Conservation (phyloP, 2,888 invertebrate species). For the Mesoligia furuncula region DNA sequence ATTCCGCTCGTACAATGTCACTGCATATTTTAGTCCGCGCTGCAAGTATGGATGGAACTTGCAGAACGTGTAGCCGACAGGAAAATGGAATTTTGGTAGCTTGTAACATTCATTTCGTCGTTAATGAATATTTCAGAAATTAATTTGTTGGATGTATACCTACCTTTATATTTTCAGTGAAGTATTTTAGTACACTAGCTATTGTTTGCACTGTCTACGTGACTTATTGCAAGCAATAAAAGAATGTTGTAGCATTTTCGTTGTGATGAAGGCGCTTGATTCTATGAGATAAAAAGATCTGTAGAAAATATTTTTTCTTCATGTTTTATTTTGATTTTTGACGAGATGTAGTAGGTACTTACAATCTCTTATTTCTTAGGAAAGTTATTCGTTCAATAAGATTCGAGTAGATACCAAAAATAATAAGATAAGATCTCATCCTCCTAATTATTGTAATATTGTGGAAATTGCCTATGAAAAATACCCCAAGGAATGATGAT, state of each 20-base stretch:
- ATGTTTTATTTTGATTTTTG: neutral
- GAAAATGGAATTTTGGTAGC: constrained; percentile 50
- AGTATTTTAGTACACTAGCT: neutral
- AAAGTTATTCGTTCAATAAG: neutral
- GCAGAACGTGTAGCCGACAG: constrained; percentile 28
- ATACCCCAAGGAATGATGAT: neutral
- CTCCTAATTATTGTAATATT: neutral
- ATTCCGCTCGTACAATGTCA: constrained; percentile 30
- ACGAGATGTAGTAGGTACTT: neutral
- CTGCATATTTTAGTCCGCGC: constrained; percentile 53
- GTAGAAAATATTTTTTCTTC: too few relatives aligned
- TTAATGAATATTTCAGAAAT: constrained; percentile 45
- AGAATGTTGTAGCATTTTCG: neutral
- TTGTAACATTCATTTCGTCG: constrained; percentile 33
- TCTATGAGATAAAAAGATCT: neutral
- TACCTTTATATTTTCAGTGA: constrained; percentile 4
- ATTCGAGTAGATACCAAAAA: neutral
- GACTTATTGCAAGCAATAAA: neutral
- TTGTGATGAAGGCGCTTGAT: too few relatives aligned
- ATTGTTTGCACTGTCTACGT: neutral
- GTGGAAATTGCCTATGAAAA: constrained; percentile 20
- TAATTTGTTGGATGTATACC: constrained; percentile 9
- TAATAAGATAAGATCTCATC: neutral
- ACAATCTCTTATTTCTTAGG: constrained; percentile 6
- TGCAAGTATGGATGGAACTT: constrained; percentile 39